Conservation (phyloP, 2,113 vertebrate genomes). For the Abramis brama region DNA sequence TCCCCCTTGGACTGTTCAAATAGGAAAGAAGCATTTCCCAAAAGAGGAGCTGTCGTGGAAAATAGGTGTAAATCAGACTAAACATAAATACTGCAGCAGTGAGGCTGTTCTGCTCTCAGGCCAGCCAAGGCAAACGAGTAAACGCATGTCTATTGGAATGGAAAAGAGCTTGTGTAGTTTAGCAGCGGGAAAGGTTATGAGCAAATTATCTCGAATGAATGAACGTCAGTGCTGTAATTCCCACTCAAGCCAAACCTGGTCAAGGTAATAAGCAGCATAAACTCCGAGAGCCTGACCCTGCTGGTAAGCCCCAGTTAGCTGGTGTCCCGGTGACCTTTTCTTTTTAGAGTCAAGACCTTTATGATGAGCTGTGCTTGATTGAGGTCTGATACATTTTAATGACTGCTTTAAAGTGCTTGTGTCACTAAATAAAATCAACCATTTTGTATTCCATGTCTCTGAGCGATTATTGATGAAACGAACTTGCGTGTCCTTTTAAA, state of each 20-base stretch:
- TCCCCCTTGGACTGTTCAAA: constrained; percentile 21
- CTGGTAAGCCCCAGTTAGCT: no score
- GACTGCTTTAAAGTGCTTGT: no score
- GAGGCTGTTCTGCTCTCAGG: background rate
- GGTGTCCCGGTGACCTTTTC: no score
- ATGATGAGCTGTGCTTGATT: no score
- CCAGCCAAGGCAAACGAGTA: constrained; percentile 41
- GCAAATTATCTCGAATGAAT: constrained; percentile 27
- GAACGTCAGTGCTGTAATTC: constrained; percentile 37
- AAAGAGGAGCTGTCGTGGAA: constrained; percentile 46
- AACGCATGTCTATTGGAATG: constrained; percentile 40
- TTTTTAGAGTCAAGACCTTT: no score
- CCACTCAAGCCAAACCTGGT: background rate
- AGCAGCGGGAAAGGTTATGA: constrained; percentile 28
- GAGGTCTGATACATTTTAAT: no score
- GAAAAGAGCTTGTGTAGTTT: background rate
- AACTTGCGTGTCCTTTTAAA: no score
- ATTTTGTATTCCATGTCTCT: no score
- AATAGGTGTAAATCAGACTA: constrained; percentile 50
- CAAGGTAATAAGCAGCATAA: no score
- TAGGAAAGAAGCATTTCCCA: background rate
- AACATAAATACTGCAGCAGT: constrained; percentile 53
- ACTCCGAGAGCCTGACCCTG: no score
- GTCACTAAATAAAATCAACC: no score
- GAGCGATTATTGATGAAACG: no score